Conservation (phyloP, 2,888 invertebrate genomes). For the Caenorhabditis drosophilae region DNA sequence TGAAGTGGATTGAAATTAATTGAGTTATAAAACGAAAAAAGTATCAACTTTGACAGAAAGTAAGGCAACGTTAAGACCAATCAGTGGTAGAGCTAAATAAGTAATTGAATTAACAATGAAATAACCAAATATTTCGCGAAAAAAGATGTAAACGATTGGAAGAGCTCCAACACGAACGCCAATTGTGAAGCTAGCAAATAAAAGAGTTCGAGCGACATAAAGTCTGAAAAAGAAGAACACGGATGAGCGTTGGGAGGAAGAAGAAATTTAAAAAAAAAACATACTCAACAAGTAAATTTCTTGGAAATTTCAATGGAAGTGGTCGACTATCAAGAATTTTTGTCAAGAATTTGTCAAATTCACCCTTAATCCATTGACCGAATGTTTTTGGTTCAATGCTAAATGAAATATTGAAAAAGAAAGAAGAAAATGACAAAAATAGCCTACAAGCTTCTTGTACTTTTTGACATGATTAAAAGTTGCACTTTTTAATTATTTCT, state of each 20-base stretch:
- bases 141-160: constrained; percentile 6
- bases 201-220: constrained; percentile 28
- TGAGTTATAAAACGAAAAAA: not conserved
- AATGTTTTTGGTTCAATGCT: too few relatives aligned
- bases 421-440: too few relatives aligned
- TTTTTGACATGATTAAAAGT: too few relatives aligned
- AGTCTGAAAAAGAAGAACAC: constrained; percentile 28
- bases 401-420: too few relatives aligned
- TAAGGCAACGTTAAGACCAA: constrained; percentile 17
- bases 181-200: constrained; percentile 33
- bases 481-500: too few relatives aligned
- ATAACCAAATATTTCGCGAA: constrained; percentile 19
- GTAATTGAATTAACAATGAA: constrained; percentile 23
- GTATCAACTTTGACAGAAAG: not conserved
- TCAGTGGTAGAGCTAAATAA: constrained; percentile 28
- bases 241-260: too few relatives aligned
- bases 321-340: constrained; percentile 29
- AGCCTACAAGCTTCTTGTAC: too few relatives aligned
- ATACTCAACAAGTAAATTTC: constrained; percentile 12
- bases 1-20: constrained; percentile 23
- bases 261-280: too few relatives aligned
- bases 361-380: too few relatives aligned
- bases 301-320: constrained; percentile 33
- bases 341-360: constrained; percentile 17
- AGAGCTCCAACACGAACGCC: constrained; percentile 28